Evolutionary conservation across 1,140 invertebrate genomes (phyloP).

Genomic region (Patella vulgata): DNA sequence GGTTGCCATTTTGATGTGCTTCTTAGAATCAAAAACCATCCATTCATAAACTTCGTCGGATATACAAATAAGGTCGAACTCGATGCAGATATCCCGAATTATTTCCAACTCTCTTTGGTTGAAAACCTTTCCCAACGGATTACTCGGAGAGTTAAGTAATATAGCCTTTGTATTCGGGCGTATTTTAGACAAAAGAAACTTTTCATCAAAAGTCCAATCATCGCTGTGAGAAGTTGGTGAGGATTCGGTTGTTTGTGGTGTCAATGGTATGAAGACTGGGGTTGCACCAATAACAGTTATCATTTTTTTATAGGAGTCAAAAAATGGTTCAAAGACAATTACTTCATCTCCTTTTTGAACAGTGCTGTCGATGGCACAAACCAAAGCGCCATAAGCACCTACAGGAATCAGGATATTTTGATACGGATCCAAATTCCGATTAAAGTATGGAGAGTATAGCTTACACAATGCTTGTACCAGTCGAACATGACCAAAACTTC

Average conservation of each 20-base stretch:
- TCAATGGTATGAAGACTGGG: constrained; percentile 84
- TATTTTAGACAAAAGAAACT: neutral
- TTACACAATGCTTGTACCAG: constrained; percentile 85
- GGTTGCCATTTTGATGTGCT: constrained; percentile 90
- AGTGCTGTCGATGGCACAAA: constrained; percentile 81
- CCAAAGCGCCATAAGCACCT: constrained; percentile 89
- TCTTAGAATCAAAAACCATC: constrained; percentile 85
- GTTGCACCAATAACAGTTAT: constrained; percentile 84
- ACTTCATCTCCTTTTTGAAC: constrained; percentile 84
- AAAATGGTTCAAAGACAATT: constrained; percentile 82
- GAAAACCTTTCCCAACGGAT: constrained; percentile 84
- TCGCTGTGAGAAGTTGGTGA: no score
- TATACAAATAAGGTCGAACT: constrained; percentile 91
- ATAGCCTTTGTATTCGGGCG: neutral
- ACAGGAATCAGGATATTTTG: constrained; percentile 86
- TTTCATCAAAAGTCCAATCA: neutral
- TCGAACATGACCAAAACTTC: constrained; percentile 82
- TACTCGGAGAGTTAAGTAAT: constrained; percentile 89
- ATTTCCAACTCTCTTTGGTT: constrained; percentile 71
- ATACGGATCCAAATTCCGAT: constrained; percentile 78
- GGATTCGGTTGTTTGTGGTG: neutral
- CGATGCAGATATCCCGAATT: constrained; percentile 88
- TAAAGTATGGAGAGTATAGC: constrained; percentile 83
- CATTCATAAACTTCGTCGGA: constrained; percentile 99
- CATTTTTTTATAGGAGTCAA: constrained; percentile 96